Conservation (phyloP, 2,797 vertebrate species). For the Chiloscyllium punctatum region DNA sequence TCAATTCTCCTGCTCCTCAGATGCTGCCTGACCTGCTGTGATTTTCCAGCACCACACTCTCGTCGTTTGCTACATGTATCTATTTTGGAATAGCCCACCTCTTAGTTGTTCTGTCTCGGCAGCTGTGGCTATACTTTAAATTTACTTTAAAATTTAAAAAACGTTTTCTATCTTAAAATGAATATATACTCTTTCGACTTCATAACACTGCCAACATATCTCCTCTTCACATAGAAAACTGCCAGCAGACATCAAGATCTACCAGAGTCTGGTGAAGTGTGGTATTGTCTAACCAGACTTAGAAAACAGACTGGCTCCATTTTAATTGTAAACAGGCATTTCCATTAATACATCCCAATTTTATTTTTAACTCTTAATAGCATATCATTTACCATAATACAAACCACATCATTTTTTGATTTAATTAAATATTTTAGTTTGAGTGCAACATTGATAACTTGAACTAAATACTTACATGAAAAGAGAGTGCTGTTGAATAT, state of each 20-base stretch:
- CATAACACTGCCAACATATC: not conserved
- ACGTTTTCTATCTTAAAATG: no score
- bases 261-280: not conserved
- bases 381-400: not conserved
- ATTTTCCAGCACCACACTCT: no score
- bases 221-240: not conserved
- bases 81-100: no score
- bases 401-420: not conserved
- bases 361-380: not conserved
- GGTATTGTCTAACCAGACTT: not conserved
- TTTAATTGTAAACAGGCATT: slow-evolving; percentile 11
- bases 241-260: not conserved
- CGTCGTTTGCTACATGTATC: no score
- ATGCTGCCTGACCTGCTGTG: no score
- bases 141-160: no score
- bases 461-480: not conserved
- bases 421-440: not conserved
- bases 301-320: not conserved
- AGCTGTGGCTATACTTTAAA: no score
- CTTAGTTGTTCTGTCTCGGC: no score
- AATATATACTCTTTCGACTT: no score
- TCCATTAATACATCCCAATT: not conserved
- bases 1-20: no score
- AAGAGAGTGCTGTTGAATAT: not conserved
- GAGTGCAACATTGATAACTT: not conserved